Evolutionary conservation across 2,113 vertebrate genomes (phyloP), one percentile per base, ranked within the genome.

Genomic region (Myocastor coypus): DNA sequence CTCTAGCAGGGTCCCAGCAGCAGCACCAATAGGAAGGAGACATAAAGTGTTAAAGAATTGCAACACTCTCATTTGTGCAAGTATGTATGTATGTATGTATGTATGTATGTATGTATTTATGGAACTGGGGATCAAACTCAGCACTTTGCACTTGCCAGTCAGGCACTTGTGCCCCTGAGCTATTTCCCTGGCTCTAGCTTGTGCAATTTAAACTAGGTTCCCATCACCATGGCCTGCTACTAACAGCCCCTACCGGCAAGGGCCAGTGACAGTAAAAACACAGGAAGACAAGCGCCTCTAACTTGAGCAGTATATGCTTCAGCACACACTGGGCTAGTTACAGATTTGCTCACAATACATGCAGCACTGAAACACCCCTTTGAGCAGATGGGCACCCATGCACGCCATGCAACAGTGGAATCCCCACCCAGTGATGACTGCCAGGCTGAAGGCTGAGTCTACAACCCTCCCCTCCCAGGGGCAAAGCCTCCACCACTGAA

Each of bases 1-100:
- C 97, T 99, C 99, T 99, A 59, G 30, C 96, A 75, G 94, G 20
- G 10, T 91, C 96, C 96, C 5, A 22, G 92, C 14, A 71, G 80
- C 55, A 66, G 63, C 0, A 5, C 16, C 89, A 32, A 73, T 11
- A 90, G 83, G 89, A 71, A 89, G 37, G 28, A 80, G n/a, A 34
- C 17, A 69, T 12, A 64, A 19, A 42, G 78, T 30, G 24, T 90
- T 84, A 89, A 24, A 64, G 40, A 66, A 71, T 46, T 22, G 4
- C 30, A 13, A 61, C 9, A 1, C n/a, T 63, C 42, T 52, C 34
- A 34, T 6, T 5, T 4, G 22, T 55, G 75, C 40, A 42, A 37
- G 46, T 46, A n/a, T n/a, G n/a, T n/a, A n/a, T n/a, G n/a, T n/a
- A n/a, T n/a, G n/a, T n/a, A n/a, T n/a, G n/a, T n/a, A n/a, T n/a